Conservation (phyloP, 2,888 invertebrate species). For the Archips crataeganus region DNA sequence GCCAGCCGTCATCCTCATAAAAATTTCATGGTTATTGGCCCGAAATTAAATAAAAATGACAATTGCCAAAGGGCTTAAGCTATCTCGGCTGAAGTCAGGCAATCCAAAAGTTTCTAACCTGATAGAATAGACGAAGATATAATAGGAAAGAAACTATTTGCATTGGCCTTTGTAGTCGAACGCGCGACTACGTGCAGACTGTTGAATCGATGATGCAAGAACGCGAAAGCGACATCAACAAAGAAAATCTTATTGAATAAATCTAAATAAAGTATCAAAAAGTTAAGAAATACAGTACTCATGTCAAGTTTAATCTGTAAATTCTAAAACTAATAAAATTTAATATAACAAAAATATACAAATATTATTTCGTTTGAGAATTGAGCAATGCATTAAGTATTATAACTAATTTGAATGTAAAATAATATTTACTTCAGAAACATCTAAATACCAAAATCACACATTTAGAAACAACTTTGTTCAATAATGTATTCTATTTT, state of each 20-base stretch:
- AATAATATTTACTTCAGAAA: conserved; percentile 3
- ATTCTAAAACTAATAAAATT: conserved; percentile 22
- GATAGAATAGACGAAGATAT: neutral
- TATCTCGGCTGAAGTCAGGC: neutral
- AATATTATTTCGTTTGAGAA: conserved; percentile 9
- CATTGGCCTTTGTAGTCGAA: neutral
- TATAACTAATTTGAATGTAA: neutral
- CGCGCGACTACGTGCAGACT: neutral
- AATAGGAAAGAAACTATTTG: neutral
- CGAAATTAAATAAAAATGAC: no score
- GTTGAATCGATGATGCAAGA: conserved; percentile 4
- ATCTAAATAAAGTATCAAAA: neutral
- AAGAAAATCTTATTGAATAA: neutral
- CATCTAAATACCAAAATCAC: conserved; percentile 11
- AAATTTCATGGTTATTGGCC: no score
- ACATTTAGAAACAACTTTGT: conserved; percentile 5
- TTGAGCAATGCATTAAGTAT: conserved; percentile 13
- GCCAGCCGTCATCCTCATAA: no score
- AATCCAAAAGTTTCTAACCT: neutral
- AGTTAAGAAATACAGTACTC: neutral
- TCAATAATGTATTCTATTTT: neutral
- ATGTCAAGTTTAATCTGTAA: neutral
- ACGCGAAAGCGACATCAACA: neutral
- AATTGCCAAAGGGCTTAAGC: no score
- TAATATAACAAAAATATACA: conserved; percentile 2